Base-by-base conservation (phyloP, 2,797 vertebrate species). In the Neoniphon sammara region DNA sequence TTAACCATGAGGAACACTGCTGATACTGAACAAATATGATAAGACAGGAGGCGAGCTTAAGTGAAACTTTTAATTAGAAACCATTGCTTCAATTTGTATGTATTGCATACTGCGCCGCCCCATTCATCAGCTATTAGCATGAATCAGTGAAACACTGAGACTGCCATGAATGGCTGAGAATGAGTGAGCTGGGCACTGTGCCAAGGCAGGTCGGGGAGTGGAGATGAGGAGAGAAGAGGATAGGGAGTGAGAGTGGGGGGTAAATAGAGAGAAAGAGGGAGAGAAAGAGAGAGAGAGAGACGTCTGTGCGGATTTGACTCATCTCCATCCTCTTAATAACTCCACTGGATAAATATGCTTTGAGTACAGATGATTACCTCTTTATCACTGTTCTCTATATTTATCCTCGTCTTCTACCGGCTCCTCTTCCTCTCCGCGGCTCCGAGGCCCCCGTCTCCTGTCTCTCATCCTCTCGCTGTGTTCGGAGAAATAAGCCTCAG, bases 361-460 rank as follows among this genome's bases (percentile, higher is more conserved):
- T 86, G 88, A 90, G 81, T 84, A 83, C 84, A 89, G 85, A 89
- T 90, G 88, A 93, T 90, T 89, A 87, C 77, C 86, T 87, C 85
- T 88, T 87, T 86, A 91, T 90, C 88, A 68, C 83, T 85, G 78
- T 83, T 87, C 82, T 88, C 85, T 89, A 67, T 90, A 86, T 88
- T 88, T 88, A 86, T 73, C 85, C 84, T 62, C 71, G 73, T 42
- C 46, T 66, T 17, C n/a, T 42, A 20, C 5, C 47, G 55, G 72
- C n/a, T 53, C 66, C 62, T 72, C 87, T 74, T 73, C 72, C 81
- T 85, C 81, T 81, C 71, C 79, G 47, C 73, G 66, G 67, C 82
- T 75, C 73, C 75, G 55, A 74, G 68, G 71, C 70, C 31, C 69
- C 7, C n/a, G 74, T 15, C 49, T 49, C 69, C 70, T 36, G 39